Evolutionary conservation across 30 jellyfish, hydroid and myxozoan genomes (phyloP), one percentile per base, ranked within the genome.

Genomic region (Chrysaora quinquecirrha): DNA sequence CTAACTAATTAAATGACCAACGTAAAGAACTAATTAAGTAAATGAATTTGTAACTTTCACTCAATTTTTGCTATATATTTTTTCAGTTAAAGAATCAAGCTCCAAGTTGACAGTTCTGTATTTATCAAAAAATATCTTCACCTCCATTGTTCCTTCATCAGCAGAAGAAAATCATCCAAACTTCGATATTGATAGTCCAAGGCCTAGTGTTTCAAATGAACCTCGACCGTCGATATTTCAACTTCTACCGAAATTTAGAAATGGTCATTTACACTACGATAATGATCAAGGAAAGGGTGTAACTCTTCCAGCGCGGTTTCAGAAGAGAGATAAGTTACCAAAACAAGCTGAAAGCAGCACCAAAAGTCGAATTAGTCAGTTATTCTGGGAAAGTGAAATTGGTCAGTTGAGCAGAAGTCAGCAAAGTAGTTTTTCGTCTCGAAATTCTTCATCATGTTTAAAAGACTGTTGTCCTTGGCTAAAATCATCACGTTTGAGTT

Each of bases 81-180:
- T 6, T 66, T 25, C 14, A 38, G 54, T 38, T 14, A 38, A 38
- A 3, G 54, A 38, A 38, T 3, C 34, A 25, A 35, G 82, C 29
- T 35, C 94, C 24, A 73, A 58, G 50, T 22, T 73, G 32, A 83
- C 69, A 0, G 87, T 83, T 3, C 75, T 83, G 60, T 70, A 49
- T 46, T 29, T 83, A 34, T 83, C 94, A 6, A 71, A 33, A 46
- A 73, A 73, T 29, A 43, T 83, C 32, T 49, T 83, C 27, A 60
- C 94, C 22, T 83, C 94, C 3, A 83, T 83, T 38, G 94, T 83
- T 1, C 60, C 94, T 30, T 83, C 94, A 31, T 70, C 94, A 22
- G 84, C 76, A 3, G 90, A 80, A 27, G 90, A 80, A 12, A 50
- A 34, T 14, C 75, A 60, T 24, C 29, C 38, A 1, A 11, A 24